phyloP scores from a whole-genome alignment of 2,888 invertebrate genomes.

The Shargacucullia verbasci region DNA sequence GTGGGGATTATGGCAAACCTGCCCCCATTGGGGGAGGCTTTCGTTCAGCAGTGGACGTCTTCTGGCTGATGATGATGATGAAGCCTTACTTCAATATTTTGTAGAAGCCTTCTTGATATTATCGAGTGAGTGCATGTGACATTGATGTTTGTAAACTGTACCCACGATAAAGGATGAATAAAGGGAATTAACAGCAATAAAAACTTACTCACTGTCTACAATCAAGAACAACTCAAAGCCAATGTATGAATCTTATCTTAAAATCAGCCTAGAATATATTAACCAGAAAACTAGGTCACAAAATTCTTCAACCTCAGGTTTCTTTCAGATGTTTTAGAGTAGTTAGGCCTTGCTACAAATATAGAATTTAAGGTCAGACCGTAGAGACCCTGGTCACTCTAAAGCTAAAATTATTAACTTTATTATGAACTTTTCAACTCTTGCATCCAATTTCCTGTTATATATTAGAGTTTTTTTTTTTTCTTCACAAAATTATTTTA shows the following conservation, averaged over 20 bases:
- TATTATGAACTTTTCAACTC: not conserved
- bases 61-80: too few relatives aligned
- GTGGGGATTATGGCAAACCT: too few relatives aligned
- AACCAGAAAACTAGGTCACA: conserved; percentile 9
- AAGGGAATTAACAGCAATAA: too few relatives aligned
- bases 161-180: too few relatives aligned
- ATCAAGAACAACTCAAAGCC: too few relatives aligned
- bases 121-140: too few relatives aligned
- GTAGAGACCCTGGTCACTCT: conserved; percentile 11
- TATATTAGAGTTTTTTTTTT: conserved; percentile 17
- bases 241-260: conserved; percentile 1
- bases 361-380: conserved; percentile 40
- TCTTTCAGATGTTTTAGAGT: conserved; percentile 21
- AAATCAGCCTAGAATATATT: conserved; percentile 1
- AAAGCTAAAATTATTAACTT: conserved; percentile 20
- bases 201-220: not conserved
- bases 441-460: conserved; percentile 44
- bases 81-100: too few relatives aligned
- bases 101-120: too few relatives aligned
- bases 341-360: conserved; percentile 25
- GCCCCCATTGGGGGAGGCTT: too few relatives aligned
- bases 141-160: too few relatives aligned
- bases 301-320: conserved; percentile 6
- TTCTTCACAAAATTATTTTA: conserved; percentile 35
- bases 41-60: too few relatives aligned